A percentile compares a stretch with the other conserved stretches of the same genome.
Evolutionary conservation across 2,888 invertebrate species (phyloP).

Genomic region (Notodonta dromedarius): DNA sequence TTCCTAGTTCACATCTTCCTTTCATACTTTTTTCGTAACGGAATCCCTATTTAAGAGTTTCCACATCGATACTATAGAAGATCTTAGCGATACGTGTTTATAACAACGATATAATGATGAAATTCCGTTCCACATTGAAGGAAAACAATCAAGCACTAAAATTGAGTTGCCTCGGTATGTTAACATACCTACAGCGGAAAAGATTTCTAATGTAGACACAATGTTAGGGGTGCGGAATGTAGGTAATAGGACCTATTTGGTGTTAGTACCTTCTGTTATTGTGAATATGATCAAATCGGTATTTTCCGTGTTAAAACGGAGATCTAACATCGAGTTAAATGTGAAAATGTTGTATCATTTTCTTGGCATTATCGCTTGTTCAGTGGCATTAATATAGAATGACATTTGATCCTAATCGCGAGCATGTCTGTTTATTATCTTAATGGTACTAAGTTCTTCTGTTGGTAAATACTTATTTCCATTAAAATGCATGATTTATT

Average conservation of each 20-base stretch:
- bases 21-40: neutral
- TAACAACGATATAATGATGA: slow-evolving; percentile 15
- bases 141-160: slow-evolving; percentile 54
- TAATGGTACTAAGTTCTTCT: neutral
- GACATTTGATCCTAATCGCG: slow-evolving; percentile 31
- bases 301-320: neutral
- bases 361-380: slow-evolving; percentile 24
- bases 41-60: neutral
- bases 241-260: neutral
- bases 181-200: slow-evolving; percentile 45
- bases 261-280: neutral
- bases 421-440: slow-evolving; percentile 17
- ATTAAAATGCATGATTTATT: neutral
- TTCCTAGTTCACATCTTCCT: neutral
- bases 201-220: slow-evolving; percentile 52
- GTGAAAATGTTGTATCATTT: slow-evolving; percentile 18
- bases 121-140: slow-evolving; percentile 40
- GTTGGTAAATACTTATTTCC: neutral
- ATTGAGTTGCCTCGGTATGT: slow-evolving; percentile 52
- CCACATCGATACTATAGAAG: neutral
- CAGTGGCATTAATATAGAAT: slow-evolving; percentile 22
- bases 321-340: slow-evolving; percentile 15
- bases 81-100: neutral
- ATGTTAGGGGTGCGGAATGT: neutral
- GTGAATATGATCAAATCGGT: neutral